Conservation (phyloP, 2,888 invertebrate genomes). For the Helleia helle region DNA sequence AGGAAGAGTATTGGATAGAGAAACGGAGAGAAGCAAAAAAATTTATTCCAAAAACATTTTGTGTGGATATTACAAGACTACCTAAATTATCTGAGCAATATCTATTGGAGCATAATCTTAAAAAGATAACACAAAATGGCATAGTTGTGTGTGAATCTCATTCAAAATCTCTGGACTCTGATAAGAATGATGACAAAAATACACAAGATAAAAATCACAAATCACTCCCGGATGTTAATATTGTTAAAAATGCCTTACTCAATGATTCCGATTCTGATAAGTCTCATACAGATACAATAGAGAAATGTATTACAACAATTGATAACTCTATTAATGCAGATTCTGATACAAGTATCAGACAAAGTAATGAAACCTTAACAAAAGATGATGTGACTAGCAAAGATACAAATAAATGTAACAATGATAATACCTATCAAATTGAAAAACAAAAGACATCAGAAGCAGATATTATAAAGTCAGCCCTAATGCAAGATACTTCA, state of each 20-base stretch:
- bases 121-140: constrained; percentile 34
- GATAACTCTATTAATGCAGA: neutral
- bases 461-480: constrained; percentile 23
- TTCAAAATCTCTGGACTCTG: neutral
- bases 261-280: constrained; percentile 30
- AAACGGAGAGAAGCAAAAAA: constrained; percentile 36
- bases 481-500: constrained; percentile 27
- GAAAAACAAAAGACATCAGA: constrained; percentile 13
- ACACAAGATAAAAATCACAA: constrained; percentile 17
- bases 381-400: too few relatives aligned
- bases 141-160: constrained; percentile 29
- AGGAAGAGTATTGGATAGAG: constrained; percentile 24
- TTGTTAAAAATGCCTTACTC: constrained; percentile 26
- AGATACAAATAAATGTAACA: constrained; percentile 13
- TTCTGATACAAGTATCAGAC: neutral
- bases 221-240: constrained; percentile 2
- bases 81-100: constrained; percentile 35
- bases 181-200: constrained; percentile 7
- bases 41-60: constrained; percentile 45
- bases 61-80: constrained; percentile 34
- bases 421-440: neutral
- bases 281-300: constrained; percentile 12
- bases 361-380: constrained; percentile 6
- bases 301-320: neutral
- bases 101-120: constrained; percentile 34